These are phyloP conservation scores for Salvelinus alpinus DNA, from an alignment of 2,113 vertebrate genomes.

Conservation along the genomic window DNA sequence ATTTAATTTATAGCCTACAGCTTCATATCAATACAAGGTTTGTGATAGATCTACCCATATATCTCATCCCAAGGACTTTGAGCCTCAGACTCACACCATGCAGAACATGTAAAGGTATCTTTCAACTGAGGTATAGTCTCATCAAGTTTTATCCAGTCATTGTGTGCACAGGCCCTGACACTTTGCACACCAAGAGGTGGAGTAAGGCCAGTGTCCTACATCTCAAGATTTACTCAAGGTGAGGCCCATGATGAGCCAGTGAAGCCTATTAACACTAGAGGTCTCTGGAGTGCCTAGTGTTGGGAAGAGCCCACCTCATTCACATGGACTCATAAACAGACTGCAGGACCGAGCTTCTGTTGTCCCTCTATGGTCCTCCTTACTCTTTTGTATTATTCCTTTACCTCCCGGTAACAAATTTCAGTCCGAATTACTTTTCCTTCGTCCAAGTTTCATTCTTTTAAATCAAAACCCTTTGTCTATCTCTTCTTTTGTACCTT, in stretches of 20 bases:
- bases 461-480: conserved; percentile 83
- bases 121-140: conserved; percentile 29
- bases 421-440: conserved; percentile 79
- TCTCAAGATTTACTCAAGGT: conserved; percentile 65
- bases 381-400: conserved; percentile 69
- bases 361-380: conserved; percentile 50
- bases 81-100: not conserved
- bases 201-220: conserved; percentile 53
- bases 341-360: conserved; percentile 35
- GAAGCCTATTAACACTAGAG: conserved; percentile 73
- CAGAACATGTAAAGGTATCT: conserved; percentile 55
- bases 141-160: conserved; percentile 1
- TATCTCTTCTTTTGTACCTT: conserved; percentile 83
- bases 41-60: conserved; percentile 51
- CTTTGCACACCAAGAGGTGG: not conserved
- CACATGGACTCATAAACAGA: conserved; percentile 46
- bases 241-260: conserved; percentile 66
- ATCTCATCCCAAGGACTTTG: not conserved
- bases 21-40: conserved; percentile 59
- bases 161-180: conserved; percentile 14
- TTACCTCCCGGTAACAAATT: conserved; percentile 74
- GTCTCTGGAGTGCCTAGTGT: conserved; percentile 67
- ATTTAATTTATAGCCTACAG: conserved; percentile 50
- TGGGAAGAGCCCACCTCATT: conserved; percentile 51
- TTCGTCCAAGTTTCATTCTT: conserved; percentile 81